phyloP scores from a whole-genome alignment of 1,140 invertebrate species.

The Carcinoscorpius rotundicauda region DNA sequence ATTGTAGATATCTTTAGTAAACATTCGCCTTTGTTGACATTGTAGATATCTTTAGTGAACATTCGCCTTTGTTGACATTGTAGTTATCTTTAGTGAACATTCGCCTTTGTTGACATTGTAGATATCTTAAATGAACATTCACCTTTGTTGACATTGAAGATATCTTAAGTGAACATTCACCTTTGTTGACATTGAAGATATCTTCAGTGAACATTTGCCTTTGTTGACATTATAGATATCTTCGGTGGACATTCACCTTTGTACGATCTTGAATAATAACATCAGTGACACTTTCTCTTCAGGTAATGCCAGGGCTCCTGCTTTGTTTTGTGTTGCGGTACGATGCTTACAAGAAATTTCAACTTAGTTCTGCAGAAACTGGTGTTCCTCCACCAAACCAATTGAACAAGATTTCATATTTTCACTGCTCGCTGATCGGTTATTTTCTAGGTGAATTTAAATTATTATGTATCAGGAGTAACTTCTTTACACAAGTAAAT shows the following conservation, averaged over 20 bases:
- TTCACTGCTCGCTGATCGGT: slow-evolving; percentile 95
- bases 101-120: too few relatives aligned
- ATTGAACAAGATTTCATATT: slow-evolving; percentile 58
- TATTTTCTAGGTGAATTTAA: slow-evolving; percentile 62
- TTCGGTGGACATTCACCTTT: too few relatives aligned
- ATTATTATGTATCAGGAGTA: neutral
- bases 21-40: too few relatives aligned
- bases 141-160: too few relatives aligned
- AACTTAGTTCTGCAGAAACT: slow-evolving; percentile 49
- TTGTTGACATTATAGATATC: too few relatives aligned
- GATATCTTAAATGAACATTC: too few relatives aligned
- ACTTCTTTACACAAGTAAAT: neutral
- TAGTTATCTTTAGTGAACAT: too few relatives aligned
- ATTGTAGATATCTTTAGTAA: too few relatives aligned
- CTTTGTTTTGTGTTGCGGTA: slow-evolving; percentile 89
- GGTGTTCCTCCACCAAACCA: slow-evolving; percentile 63
- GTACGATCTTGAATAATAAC: too few relatives aligned
- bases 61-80: too few relatives aligned
- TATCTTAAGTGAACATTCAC: neutral
- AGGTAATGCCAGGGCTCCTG: slow-evolving; percentile 86
- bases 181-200: too few relatives aligned
- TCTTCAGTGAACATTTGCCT: neutral
- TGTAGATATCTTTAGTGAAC: too few relatives aligned
- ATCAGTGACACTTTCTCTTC: slow-evolving; percentile 15
- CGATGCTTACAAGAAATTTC: slow-evolving; percentile 86